These are phyloP conservation scores for Hypena proboscidalis DNA, from an alignment of 2,888 invertebrate species.

Conservation along the genomic window DNA sequence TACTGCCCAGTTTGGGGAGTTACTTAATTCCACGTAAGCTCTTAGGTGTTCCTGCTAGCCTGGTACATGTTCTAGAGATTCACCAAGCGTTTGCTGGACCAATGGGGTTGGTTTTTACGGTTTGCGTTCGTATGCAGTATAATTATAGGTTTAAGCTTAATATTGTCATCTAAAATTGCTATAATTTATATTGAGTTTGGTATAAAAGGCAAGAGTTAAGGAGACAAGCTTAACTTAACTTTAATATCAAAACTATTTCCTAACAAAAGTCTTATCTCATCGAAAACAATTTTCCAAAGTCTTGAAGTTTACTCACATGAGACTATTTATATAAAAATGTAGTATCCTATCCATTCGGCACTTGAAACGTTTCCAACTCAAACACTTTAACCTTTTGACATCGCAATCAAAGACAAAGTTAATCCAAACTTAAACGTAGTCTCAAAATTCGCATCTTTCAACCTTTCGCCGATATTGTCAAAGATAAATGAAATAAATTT, in stretches of 20 bases:
- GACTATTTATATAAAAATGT: too few relatives aligned
- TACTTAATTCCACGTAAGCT: slow-evolving; percentile 57
- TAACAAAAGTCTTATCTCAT: too few relatives aligned
- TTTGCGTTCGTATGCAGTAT: too few relatives aligned
- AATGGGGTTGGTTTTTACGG: background rate
- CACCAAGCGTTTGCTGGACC: slow-evolving; percentile 20
- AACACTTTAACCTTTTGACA: slow-evolving; percentile 2
- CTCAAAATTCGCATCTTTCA: slow-evolving; percentile 13
- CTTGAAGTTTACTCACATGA: too few relatives aligned
- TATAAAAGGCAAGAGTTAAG: too few relatives aligned
- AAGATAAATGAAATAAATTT: slow-evolving; percentile 31
- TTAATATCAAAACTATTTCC: too few relatives aligned
- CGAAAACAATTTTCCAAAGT: too few relatives aligned
- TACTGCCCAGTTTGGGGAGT: slow-evolving; percentile 55
- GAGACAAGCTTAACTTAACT: too few relatives aligned
- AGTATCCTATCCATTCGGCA: background rate
- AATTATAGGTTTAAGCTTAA: too few relatives aligned
- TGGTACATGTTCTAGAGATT: slow-evolving; percentile 25
- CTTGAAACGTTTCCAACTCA: background rate
- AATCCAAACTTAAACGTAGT: slow-evolving; percentile 1
- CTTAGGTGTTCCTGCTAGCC: slow-evolving; percentile 33
- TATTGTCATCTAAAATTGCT: too few relatives aligned
- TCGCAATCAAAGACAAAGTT: slow-evolving; percentile 6
- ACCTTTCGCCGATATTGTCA: slow-evolving; percentile 3
- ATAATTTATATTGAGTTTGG: too few relatives aligned